Percentiles rank a stretch among this genome's conserved stretches.
phyloP scores from a whole-genome alignment of 2,113 vertebrate species.

The Epinephelus fuscoguttatus region DNA sequence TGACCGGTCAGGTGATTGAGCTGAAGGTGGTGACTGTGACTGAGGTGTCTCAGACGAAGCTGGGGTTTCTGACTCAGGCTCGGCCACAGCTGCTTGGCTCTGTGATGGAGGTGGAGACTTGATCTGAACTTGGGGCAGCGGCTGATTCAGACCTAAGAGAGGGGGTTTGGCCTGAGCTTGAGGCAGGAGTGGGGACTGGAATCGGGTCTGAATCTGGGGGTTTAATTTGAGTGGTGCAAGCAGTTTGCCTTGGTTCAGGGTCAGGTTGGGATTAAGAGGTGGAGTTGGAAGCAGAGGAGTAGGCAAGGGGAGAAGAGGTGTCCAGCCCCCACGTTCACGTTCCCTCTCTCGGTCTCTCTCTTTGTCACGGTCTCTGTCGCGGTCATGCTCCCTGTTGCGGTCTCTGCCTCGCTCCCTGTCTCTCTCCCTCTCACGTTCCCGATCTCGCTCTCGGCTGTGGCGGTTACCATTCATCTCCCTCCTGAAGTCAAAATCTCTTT shows the following conservation, averaged over 20 bases:
- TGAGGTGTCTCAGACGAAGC: slow-evolving; percentile 29
- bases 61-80: slow-evolving; percentile 45
- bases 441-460: slow-evolving; percentile 90
- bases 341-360: slow-evolving; percentile 78
- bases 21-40: slow-evolving; percentile 19
- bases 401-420: slow-evolving; percentile 74
- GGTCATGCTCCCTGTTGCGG: slow-evolving; percentile 81
- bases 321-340: slow-evolving; percentile 77
- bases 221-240: slow-evolving; percentile 75
- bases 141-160: slow-evolving; percentile 59
- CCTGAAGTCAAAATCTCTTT: slow-evolving; percentile 97
- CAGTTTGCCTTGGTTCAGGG: slow-evolving; percentile 75
- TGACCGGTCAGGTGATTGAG: slow-evolving; percentile 27
- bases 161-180: slow-evolving; percentile 68
- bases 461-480: slow-evolving; percentile 95
- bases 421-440: slow-evolving; percentile 72
- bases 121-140: slow-evolving; percentile 43
- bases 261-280: slow-evolving; percentile 75
- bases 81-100: slow-evolving; percentile 29
- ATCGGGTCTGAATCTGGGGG: slow-evolving; percentile 64
- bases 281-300: slow-evolving; percentile 82
- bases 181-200: slow-evolving; percentile 74
- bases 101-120: slow-evolving; percentile 62
- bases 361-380: slow-evolving; percentile 71
- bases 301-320: slow-evolving; percentile 77